phyloP scores from a whole-genome alignment of 1,140 invertebrate species.

The Arctopsyche grandis region DNA sequence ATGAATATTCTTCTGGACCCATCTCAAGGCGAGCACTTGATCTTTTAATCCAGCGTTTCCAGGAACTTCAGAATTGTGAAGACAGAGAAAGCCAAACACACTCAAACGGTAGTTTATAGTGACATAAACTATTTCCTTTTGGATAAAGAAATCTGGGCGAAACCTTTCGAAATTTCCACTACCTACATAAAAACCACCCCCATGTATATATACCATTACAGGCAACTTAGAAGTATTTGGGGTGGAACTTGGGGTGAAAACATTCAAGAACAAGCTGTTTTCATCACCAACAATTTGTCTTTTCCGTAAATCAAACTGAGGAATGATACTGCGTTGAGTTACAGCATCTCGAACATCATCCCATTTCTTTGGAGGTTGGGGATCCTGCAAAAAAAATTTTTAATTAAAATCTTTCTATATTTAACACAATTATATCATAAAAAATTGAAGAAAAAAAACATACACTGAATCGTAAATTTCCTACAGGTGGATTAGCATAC shows the following conservation, averaged over 20 bases:
- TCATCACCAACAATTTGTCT: slow-evolving; percentile 3
- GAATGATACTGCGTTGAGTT: neutral
- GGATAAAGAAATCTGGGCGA: slow-evolving; percentile 72
- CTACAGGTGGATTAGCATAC: slow-evolving; percentile 50
- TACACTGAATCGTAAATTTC: slow-evolving; percentile 47
- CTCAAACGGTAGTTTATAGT: slow-evolving; percentile 78
- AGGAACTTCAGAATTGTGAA: slow-evolving; percentile 68
- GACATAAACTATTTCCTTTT: slow-evolving; percentile 74
- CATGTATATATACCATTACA: slow-evolving; percentile 70
- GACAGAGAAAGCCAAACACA: slow-evolving; percentile 71
- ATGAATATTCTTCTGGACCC: slow-evolving; percentile 31
- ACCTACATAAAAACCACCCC: slow-evolving; percentile 74
- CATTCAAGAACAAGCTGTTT: slow-evolving; percentile 34
- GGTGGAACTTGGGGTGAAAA: neutral
- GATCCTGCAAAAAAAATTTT: slow-evolving; percentile 13
- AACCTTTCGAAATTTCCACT: slow-evolving; percentile 68
- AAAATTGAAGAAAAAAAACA: too few relatives aligned
- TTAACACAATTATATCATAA: neutral
- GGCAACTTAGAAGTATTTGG: slow-evolving; percentile 70
- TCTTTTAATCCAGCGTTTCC: slow-evolving; percentile 74
- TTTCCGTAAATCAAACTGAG: neutral
- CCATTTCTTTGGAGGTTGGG: slow-evolving; percentile 19
- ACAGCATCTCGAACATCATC: slow-evolving; percentile 7
- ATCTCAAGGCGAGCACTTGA: slow-evolving; percentile 24
- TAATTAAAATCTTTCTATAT: neutral